A percentile compares a stretch with the other conserved stretches of the same genome.
Conservation (phyloP, 1,140 invertebrate genomes). For the Halotydeus destructor region DNA sequence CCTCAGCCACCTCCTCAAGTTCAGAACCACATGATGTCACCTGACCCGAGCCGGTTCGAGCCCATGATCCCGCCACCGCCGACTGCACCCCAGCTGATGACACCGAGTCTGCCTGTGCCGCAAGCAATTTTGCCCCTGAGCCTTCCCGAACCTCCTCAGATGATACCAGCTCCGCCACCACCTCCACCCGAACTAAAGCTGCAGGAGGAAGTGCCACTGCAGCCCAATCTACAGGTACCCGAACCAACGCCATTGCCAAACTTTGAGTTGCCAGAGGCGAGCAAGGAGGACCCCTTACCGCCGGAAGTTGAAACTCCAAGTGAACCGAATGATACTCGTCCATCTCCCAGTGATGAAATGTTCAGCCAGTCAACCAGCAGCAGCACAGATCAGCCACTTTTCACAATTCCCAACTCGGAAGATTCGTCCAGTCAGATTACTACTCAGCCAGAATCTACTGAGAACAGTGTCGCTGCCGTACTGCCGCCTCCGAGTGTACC, state of each 20-base stretch:
- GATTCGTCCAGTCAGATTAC: too few relatives aligned
- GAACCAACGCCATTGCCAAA: constrained; percentile 8
- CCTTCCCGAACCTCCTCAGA: constrained; percentile 1
- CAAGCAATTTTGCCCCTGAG: background rate
- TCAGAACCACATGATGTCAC: background rate
- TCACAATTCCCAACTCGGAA: too few relatives aligned
- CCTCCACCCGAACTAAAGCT: constrained; percentile 7
- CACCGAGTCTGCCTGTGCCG: constrained; percentile 7
- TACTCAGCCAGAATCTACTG: too few relatives aligned
- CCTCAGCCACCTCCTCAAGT: background rate
- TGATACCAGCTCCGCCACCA: constrained; percentile 1
- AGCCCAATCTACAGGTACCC: constrained; percentile 1
- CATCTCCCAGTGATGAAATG: too few relatives aligned
- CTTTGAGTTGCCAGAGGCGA: constrained; percentile 2
- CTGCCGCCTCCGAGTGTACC: too few relatives aligned
- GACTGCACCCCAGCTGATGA: too few relatives aligned
- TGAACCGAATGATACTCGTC: too few relatives aligned
- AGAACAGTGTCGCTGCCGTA: too few relatives aligned
- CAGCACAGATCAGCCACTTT: too few relatives aligned
- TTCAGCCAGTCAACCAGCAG: too few relatives aligned
- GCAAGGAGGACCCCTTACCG: background rate
- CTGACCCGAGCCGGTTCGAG: too few relatives aligned
- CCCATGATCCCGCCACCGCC: background rate
- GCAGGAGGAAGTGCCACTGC: constrained; percentile 2
- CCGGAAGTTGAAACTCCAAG: too few relatives aligned